A percentile compares a stretch with the other conserved stretches of the same genome.
Conservation (phyloP, 2,888 invertebrate genomes). For the Zygogramma bicolorata region DNA sequence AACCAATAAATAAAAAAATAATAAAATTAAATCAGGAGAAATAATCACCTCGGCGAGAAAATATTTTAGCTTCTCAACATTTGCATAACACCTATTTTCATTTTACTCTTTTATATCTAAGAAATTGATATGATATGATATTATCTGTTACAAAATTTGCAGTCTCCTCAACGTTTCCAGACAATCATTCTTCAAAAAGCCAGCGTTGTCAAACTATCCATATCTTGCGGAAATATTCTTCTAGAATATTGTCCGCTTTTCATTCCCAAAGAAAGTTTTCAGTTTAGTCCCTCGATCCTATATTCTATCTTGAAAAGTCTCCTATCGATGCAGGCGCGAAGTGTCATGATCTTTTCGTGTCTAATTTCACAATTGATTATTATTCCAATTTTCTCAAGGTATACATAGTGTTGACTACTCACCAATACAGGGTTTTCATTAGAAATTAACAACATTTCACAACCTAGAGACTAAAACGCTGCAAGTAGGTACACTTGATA, state of each 20-base stretch:
- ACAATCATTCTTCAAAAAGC: constrained; percentile 19
- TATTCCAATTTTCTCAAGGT: neutral
- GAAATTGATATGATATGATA: constrained; percentile 60
- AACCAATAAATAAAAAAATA: no score
- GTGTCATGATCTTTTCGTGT: neutral
- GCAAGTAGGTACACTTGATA: neutral
- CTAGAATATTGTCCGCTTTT: neutral
- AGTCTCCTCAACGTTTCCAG: constrained; percentile 52
- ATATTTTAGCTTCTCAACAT: no score
- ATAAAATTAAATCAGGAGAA: no score
- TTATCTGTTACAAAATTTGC: constrained; percentile 54
- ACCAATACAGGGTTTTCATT: neutral
- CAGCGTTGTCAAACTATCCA: neutral
- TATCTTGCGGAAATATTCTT: neutral
- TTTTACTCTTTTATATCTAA: constrained; percentile 11
- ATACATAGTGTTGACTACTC: constrained; percentile 10
- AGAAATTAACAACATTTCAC: constrained; percentile 4
- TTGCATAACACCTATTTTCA: no score
- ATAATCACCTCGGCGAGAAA: neutral
- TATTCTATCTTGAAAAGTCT: neutral
- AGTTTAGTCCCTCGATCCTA: neutral
- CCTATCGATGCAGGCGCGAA: neutral
- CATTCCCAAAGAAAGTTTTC: neutral
- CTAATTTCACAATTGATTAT: constrained; percentile 14
- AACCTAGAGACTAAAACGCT: neutral